Percentiles rank a stretch among this genome's conserved stretches.
phyloP scores from a whole-genome alignment of 2,888 invertebrate genomes.

The Perithous albicinctus region DNA sequence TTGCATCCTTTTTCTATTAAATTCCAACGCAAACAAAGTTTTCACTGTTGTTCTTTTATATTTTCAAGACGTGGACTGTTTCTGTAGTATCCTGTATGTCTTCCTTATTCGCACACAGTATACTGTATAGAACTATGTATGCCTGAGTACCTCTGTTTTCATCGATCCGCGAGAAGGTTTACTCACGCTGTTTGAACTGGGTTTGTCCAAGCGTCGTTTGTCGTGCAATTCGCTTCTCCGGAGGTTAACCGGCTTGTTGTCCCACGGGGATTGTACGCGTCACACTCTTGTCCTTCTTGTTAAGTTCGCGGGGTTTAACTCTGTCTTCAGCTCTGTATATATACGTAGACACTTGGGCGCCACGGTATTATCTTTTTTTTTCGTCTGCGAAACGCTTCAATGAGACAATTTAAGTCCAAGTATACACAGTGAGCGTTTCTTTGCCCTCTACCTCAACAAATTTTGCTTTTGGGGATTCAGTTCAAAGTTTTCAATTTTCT shows the following conservation, averaged over 20 bases:
- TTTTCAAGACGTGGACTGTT: neutral
- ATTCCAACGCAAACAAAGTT: neutral
- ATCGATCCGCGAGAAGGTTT: constrained; percentile 56
- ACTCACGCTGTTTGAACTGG: constrained; percentile 56
- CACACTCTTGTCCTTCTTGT: constrained; percentile 34
- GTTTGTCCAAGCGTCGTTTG: constrained; percentile 59
- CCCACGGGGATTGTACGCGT: constrained; percentile 33
- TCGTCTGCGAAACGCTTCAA: neutral
- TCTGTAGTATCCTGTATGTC: constrained; percentile 10
- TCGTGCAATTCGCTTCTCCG: constrained; percentile 52
- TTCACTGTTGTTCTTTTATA: neutral
- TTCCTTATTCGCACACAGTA: constrained; percentile 13
- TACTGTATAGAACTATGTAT: constrained; percentile 9
- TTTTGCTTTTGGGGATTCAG: neutral
- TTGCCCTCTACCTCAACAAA: neutral
- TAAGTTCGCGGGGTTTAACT: constrained; percentile 30
- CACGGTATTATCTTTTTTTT: constrained; percentile 9
- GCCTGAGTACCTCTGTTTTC: constrained; percentile 46
- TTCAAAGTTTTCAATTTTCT: neutral
- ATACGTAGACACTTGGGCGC: constrained; percentile 6
- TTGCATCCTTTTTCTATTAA: too few relatives aligned
- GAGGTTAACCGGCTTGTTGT: constrained; percentile 55
- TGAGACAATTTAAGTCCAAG: constrained; percentile 2
- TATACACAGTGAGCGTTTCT: too few relatives aligned
- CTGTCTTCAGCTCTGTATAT: constrained; percentile 7